These are phyloP conservation scores for Paragorgia papillata DNA, from an alignment of 92 coral and sea anemone genomes.

Conservation along the genomic window DNA sequence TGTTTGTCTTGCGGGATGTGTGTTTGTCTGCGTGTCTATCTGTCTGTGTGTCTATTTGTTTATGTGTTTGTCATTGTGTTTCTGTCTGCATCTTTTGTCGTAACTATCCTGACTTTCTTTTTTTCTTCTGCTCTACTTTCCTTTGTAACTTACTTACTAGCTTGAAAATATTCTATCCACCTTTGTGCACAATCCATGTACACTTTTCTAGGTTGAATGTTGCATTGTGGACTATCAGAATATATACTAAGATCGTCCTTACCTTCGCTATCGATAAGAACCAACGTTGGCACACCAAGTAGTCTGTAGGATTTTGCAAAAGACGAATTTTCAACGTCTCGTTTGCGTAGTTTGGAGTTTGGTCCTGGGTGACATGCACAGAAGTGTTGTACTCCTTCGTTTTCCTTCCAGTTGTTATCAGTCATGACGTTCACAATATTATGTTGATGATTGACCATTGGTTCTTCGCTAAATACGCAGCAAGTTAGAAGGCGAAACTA, in stretches of 20 bases:
- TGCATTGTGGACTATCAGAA: no score
- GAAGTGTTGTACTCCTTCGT: constrained; percentile 61
- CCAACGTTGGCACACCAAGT: constrained; percentile 87
- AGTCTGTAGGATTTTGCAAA: constrained; percentile 61
- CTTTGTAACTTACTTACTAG: no score
- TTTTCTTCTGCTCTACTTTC: no score
- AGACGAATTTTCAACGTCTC: constrained; percentile 48
- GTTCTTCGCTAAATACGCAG: constrained; percentile 83
- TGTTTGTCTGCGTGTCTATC: no score
- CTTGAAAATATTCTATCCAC: no score
- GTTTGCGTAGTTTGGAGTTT: constrained; percentile 54
- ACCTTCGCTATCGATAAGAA: constrained; percentile 76
- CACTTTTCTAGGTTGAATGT: no score
- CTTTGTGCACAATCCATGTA: no score
- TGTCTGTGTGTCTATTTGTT: not conserved
- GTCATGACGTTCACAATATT: constrained; percentile 59
- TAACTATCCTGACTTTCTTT: no score
- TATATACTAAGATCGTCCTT: no score
- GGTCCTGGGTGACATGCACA: constrained; percentile 85
- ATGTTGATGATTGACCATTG: constrained; percentile 64
- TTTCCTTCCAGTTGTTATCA: constrained; percentile 57
- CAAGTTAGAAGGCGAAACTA: constrained; percentile 77
- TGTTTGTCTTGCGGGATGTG: no score
- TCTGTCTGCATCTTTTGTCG: no score
- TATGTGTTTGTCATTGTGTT: no score